Evolutionary conservation across 2,113 vertebrate species (phyloP).

Genomic region (Galeopterus variegatus): DNA sequence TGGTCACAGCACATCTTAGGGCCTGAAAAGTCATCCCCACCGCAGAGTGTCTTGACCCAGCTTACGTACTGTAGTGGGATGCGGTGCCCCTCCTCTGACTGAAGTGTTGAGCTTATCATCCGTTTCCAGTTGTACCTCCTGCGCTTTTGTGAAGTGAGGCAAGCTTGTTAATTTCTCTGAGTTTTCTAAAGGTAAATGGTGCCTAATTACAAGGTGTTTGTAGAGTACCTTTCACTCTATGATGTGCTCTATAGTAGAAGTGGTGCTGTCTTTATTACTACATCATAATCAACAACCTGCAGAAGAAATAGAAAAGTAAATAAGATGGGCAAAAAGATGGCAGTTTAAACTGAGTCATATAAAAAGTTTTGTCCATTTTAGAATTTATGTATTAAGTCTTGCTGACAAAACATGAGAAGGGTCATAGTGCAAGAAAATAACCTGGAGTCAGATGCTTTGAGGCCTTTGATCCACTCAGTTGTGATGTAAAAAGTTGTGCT

Average conservation of each 20-base stretch:
- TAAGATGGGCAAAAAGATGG: background rate
- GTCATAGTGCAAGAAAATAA: background rate
- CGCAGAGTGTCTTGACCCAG: background rate
- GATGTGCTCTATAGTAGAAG: background rate
- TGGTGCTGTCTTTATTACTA: background rate
- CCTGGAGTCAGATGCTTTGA: background rate
- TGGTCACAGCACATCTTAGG: background rate
- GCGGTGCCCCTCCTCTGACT: background rate
- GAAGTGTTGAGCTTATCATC: background rate
- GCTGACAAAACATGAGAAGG: background rate
- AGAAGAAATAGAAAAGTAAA: background rate
- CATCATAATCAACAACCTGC: background rate
- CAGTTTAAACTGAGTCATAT: background rate
- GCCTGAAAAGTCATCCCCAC: background rate
- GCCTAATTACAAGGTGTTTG: background rate
- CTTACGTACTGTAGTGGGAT: background rate
- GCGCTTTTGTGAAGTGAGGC: background rate
- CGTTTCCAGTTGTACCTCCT: background rate
- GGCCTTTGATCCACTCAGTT: background rate
- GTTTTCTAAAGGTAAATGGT: background rate
- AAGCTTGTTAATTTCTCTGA: background rate
- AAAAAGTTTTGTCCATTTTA: background rate
- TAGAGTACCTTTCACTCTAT: background rate
- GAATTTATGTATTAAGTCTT: background rate
- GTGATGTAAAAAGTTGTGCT: background rate